Evolutionary conservation across 1,140 invertebrate genomes (phyloP), one percentile per base, ranked within the genome.

Genomic region (Zophobas morio): DNA sequence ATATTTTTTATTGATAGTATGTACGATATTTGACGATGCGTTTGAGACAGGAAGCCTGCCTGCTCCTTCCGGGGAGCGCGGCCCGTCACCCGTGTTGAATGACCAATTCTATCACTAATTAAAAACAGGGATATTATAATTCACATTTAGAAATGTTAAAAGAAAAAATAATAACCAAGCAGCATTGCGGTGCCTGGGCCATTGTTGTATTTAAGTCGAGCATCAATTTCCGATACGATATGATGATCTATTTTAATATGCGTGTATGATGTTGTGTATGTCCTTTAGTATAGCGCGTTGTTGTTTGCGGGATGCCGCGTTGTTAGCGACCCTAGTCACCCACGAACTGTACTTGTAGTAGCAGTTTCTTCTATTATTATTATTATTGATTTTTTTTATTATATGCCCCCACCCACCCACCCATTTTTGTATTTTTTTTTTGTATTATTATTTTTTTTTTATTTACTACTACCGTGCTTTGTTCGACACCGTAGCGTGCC

Each of bases 291-390:
- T 85, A 84, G 83, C 79, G 83, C 84, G 82, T 85, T 85, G 84
- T 85, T 85, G 83, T 85, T 84, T 83, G 84, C 84, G 84, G 84
- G 81, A 82, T 84, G 82, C 84, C 84, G 84, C 84, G 84, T 85
- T 85, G 84, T 85, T 85, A 85, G 84, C 83, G 83, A 85, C 84
- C 84, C 84, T 85, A 85, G 84, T 85, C 84, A 85, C 80, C 82
- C 81, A 82, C 80, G 80, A 82, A 83, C 81, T 79, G 75, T 81
- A 79, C 81, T 82, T 81, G 40, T 74, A 66, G 54, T 36, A 77
- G 35, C 60, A 53, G 34, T 74, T 40, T 60, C 63, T 77, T 37
- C 46, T 74, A 51, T 76, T 63, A 74, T 72, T 70, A 70, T 75
- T 75, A 75, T 75, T 75, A 71, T 78, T 57, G 63, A 39, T 70